phyloP scores from a whole-genome alignment of 2,113 vertebrate species.

The Mixornis gularis region DNA sequence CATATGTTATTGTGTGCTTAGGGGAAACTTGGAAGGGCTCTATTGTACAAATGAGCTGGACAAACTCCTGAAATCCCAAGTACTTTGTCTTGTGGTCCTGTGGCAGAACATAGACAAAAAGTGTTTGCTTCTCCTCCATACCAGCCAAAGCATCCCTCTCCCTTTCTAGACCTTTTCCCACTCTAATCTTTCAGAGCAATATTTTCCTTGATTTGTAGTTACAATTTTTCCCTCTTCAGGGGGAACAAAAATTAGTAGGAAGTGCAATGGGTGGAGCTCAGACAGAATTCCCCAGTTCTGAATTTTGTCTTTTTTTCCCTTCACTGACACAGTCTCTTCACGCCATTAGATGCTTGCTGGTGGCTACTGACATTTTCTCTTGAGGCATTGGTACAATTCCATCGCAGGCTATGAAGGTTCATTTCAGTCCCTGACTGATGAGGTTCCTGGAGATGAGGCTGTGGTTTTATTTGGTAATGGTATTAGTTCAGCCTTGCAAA shows the following conservation, averaged over 20 bases:
- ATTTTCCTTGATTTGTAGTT: neutral
- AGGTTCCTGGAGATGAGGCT: slow-evolving; percentile 7
- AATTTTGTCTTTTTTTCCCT: neutral
- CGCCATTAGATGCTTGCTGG: accelerated
- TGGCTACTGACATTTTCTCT: neutral
- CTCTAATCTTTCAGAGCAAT: neutral
- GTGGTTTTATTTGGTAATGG: neutral
- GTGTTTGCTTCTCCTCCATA: neutral
- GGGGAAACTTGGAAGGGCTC: neutral
- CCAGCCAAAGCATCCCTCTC: neutral
- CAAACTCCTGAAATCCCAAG: neutral
- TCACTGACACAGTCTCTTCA: neutral
- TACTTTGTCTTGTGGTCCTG: neutral
- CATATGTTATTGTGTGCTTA: accelerated
- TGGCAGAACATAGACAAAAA: neutral
- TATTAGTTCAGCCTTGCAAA: slow-evolving; percentile 25
- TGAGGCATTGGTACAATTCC: neutral
- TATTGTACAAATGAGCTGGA: neutral
- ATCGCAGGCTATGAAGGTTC: neutral
- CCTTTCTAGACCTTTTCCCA: neutral
- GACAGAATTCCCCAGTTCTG: neutral
- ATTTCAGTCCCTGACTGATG: neutral
- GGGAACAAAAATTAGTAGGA: neutral
- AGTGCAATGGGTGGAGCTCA: neutral
- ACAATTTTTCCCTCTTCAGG: neutral